A percentile compares a stretch with the other conserved stretches of the same genome.
Evolutionary conservation across 2,888 invertebrate species (phyloP).

Genomic region (Liopterus haemorrhoidalis): DNA sequence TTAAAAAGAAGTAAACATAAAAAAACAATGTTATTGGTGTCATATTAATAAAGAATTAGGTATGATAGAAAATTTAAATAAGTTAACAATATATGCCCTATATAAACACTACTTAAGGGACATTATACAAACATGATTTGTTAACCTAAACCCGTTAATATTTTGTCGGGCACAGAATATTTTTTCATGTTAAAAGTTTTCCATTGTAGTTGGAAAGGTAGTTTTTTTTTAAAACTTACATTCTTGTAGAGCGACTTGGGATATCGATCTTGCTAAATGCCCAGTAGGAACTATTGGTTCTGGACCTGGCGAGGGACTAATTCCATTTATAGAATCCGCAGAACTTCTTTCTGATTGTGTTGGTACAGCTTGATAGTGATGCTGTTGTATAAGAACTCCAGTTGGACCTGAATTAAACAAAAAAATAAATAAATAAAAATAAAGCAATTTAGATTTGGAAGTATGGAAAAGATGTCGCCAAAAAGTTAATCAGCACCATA

Average conservation of each 20-base stretch:
- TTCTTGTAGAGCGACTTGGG: constrained; percentile 46
- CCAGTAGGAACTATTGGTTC: constrained; percentile 5
- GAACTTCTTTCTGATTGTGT: constrained; percentile 44
- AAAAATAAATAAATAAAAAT: constrained; percentile 12
- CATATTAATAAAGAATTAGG: too few species aligned
- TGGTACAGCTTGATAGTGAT: constrained; percentile 84
- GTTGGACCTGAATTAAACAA: constrained; percentile 60
- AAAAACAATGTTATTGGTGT: too few species aligned
- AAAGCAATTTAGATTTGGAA: constrained; percentile 2
- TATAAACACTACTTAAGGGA: too few species aligned
- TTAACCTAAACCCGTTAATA: too few species aligned
- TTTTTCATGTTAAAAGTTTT: too few species aligned
- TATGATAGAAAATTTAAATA: too few species aligned
- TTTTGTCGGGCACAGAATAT: too few species aligned
- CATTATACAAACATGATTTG: too few species aligned
- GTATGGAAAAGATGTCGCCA: constrained; percentile 10
- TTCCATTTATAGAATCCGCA: constrained; percentile 20
- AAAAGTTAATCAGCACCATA: too few species aligned
- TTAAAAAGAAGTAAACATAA: too few species aligned
- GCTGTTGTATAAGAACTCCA: constrained; percentile 86
- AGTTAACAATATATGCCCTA: too few species aligned
- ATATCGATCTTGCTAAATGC: constrained; percentile 17
- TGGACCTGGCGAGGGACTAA: constrained; percentile 34
- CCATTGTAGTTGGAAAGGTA: too few species aligned
- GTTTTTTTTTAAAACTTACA: constrained; percentile 49